A percentile compares a stretch with the other conserved stretches of the same genome.
These are phyloP conservation scores for Apogon talboti DNA, from an alignment of 2,797 vertebrate genomes.

Conservation along the genomic window DNA sequence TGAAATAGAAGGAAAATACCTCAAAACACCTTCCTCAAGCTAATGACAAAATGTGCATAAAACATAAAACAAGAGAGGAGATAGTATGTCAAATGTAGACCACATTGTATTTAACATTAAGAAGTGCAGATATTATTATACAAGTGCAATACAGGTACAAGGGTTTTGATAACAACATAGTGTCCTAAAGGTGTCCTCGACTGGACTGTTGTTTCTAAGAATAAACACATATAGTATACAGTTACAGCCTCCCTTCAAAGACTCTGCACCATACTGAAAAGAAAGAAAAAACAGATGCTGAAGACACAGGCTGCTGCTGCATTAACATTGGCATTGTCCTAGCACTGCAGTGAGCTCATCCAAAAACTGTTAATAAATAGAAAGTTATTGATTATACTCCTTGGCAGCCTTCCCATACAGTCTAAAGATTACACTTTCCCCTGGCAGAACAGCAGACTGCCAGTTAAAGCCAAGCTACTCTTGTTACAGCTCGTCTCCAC, in stretches of 20 bases:
- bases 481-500: slow-evolving; percentile 65
- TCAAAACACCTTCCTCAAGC: background rate
- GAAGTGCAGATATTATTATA: slow-evolving; percentile 3
- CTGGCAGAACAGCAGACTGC: slow-evolving; percentile 66
- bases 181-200: slow-evolving; percentile 43
- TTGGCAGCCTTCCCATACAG: slow-evolving; percentile 75
- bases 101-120: slow-evolving; percentile 17
- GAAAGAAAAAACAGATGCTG: slow-evolving; percentile 42
- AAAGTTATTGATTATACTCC: slow-evolving; percentile 81
- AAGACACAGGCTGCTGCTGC: slow-evolving; percentile 69
- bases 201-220: slow-evolving; percentile 63
- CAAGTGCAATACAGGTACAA: slow-evolving; percentile 12
- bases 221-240: slow-evolving; percentile 54
- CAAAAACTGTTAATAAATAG: slow-evolving; percentile 84
- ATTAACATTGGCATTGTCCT: slow-evolving; percentile 74
- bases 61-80: background rate
- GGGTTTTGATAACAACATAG: slow-evolving; percentile 36
- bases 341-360: slow-evolving; percentile 78
- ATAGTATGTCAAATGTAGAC: background rate
- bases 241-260: slow-evolving; percentile 61
- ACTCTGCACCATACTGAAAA: slow-evolving; percentile 48
- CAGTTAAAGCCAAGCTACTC: slow-evolving; percentile 71
- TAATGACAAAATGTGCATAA: background rate
- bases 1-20: background rate
- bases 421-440: slow-evolving; percentile 77